Conservation (phyloP, 2,888 invertebrate species). For the Hylaea fasciaria region DNA sequence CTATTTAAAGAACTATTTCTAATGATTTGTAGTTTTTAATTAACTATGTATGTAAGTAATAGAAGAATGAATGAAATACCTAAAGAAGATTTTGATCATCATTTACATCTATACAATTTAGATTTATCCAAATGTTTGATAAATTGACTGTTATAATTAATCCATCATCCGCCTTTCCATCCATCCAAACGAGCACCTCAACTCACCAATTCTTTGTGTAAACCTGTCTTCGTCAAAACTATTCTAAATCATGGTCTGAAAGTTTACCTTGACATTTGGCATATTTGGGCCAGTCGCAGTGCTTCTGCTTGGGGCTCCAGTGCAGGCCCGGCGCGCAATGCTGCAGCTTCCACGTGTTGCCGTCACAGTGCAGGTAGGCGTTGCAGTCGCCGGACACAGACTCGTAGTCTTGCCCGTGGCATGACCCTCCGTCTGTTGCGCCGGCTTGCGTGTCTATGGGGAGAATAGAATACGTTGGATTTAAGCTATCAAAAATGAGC, state of each 20-base stretch:
- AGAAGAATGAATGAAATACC: too few species aligned
- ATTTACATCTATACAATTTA: too few species aligned
- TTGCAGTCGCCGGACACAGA: slow-evolving; percentile 88
- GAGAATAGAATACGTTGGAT: neutral
- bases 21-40: too few species aligned
- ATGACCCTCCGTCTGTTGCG: slow-evolving; percentile 58
- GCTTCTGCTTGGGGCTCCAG: slow-evolving; percentile 88
- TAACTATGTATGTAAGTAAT: too few species aligned
- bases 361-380: slow-evolving; percentile 90
- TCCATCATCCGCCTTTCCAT: too few species aligned
- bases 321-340: slow-evolving; percentile 93
- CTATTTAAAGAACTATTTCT: too few species aligned
- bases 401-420: slow-evolving; percentile 73
- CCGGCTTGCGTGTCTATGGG: slow-evolving; percentile 39
- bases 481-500: neutral
- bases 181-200: too few species aligned
- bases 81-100: too few species aligned
- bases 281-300: slow-evolving; percentile 92
- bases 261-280: slow-evolving; percentile 86
- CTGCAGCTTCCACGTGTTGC: slow-evolving; percentile 87
- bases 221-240: neutral
- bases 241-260: too few species aligned
- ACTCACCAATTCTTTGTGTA: too few species aligned
- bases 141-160: too few species aligned
- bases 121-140: too few species aligned